phyloP scores from a whole-genome alignment of 2,797 vertebrate genomes.

The Lycodopsis pacificus region DNA sequence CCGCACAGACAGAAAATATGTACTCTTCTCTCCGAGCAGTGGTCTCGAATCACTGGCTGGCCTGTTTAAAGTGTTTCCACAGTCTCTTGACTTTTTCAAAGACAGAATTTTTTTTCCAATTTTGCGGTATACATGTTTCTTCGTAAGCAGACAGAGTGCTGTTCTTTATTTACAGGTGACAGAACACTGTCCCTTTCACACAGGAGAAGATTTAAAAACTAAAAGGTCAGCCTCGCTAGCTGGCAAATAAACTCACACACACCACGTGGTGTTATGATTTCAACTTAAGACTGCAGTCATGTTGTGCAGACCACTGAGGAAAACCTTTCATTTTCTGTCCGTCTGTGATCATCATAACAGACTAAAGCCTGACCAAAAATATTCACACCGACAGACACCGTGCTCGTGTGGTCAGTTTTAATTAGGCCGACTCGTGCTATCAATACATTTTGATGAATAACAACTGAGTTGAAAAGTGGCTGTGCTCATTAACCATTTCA shows the following conservation, averaged over 20 bases:
- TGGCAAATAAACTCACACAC: constrained; percentile 49
- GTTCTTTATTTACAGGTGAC: constrained; percentile 69
- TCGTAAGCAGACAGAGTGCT: constrained; percentile 69
- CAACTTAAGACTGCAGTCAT: constrained; percentile 42
- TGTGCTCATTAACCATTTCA: constrained; percentile 3
- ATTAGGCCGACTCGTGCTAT: constrained; percentile 15
- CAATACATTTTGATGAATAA: constrained; percentile 18
- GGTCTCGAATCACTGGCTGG: constrained; percentile 82
- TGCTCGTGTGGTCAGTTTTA: constrained; percentile 29
- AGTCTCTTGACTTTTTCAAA: constrained; percentile 67
- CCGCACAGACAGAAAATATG: constrained; percentile 86
- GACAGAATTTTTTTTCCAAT: constrained; percentile 56
- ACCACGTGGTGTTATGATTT: constrained; percentile 65
- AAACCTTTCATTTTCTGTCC: constrained; percentile 55
- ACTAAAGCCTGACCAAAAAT: constrained; percentile 35
- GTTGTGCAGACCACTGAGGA: constrained; percentile 56
- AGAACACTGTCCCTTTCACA: constrained; percentile 72
- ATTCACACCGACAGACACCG: constrained; percentile 25
- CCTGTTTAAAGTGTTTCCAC: constrained; percentile 86
- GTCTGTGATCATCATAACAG: constrained; percentile 38
- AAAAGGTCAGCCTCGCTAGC: constrained; percentile 50
- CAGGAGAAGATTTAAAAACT: constrained; percentile 30
- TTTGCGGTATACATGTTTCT: constrained; percentile 76
- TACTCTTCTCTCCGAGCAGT: constrained; percentile 75
- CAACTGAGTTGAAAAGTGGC: constrained; percentile 6